Evolutionary conservation across 2,797 vertebrate genomes (phyloP), one percentile per base, ranked within the genome.

Genomic region (Tarsius wallacei): DNA sequence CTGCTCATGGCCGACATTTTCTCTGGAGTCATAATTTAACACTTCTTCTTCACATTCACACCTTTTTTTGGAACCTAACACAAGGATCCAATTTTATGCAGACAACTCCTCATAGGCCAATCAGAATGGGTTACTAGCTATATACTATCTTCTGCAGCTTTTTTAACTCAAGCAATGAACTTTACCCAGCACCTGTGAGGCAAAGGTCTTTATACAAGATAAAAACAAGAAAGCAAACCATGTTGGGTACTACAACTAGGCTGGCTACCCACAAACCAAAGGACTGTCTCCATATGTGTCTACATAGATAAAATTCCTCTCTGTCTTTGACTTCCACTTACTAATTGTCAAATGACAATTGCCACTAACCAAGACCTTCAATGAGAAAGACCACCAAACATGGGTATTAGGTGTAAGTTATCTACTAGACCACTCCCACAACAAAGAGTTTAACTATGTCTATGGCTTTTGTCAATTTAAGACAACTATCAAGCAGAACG

Each of bases 1-100:
- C 96, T 96, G 87, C 96, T 98, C 86, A 90, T 86, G 97, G 94
- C 94, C 94, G 90, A 97, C 96, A 96, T 97, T 98, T 98, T 97
- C 97, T 95, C 97, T 97, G 95, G 93, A 97, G 97, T 97, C 97
- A 98, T 98, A 98, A 98, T 98, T 98, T 98, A 98, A 96, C 97
- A 97, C 98, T 98, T 98, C 98, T 97, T 97, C 97, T 98, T 98
- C 97, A 97, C 95, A 97, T 98, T 98, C 98, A 97, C 98, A 97
- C 97, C 93, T 97, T 96, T 97, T 98, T 98, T 98, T 98, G 98
- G 98, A 98, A 98, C 95, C 61, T 4, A 96, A 78, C 78, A 31
- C 81, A 96, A 97, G 85, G 87, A 97, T 98, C 97, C 97, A 98
- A 97, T 98, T 98, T 98, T 98, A 98, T 97, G 97, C 97, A 98